Evolutionary conservation across 2,888 invertebrate genomes (phyloP), one percentile per base, ranked within the genome.

Genomic region (Marasmarcha lunaedactyla): DNA sequence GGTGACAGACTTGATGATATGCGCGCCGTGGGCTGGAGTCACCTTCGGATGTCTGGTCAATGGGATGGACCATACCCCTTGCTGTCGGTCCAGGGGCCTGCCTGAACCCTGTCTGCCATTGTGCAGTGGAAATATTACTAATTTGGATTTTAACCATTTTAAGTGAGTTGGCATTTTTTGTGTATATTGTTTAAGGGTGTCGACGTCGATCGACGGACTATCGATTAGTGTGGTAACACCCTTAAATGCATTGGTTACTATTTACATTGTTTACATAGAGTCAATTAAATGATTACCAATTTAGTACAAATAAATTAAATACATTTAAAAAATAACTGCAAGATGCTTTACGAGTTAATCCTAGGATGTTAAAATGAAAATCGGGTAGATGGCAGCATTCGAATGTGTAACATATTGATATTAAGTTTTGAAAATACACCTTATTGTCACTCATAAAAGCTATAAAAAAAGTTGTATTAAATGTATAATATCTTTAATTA

Each of bases 1-100:
- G 78, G 88, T 91, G 46, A 91, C 93, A 35, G 93, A 94, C 64
- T 83, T 94, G 61, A 93, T 94, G 92, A 93, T 94, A 33, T 94
- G 94, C 69, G 94, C 94, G 0, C 94, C 94, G 0, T 94, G 93
- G 93, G 92, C 93, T 0, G 88, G 90, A 2, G 88, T 89, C 15
- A 92, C 93, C 1, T 93, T 94, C 63, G 87, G 88, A 7, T 94
- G 94, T 55, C 77, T 94, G 42, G 89, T 92, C 34, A 92, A 93
- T 49, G 90, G 90, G 1, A 85, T 90, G 57, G 93, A 94, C 73
- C 94, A 94, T 65, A 90, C 92, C 0, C 89, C 90, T 0, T 94
- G 94, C 70, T 94, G 94, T 59, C 84, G 87, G 15, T 86, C 89
- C 0, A 73, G 92, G 38, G 93, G 93, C 0, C 84, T 94, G 20